Evolutionary conservation across 2,888 invertebrate species (phyloP).

Genomic region (Drosophila crucigera): DNA sequence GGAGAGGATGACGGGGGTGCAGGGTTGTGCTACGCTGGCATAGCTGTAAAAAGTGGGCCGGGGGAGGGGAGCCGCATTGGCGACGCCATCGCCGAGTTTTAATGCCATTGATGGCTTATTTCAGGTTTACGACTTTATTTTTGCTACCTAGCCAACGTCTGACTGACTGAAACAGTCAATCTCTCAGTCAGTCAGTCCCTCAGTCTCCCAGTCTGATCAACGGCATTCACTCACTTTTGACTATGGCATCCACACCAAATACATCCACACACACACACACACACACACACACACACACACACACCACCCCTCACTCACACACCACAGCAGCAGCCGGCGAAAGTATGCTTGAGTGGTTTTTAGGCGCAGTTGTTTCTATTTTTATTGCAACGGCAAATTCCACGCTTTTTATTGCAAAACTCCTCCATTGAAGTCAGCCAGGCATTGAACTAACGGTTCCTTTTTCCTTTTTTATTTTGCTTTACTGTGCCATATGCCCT

Average conservation of each 20-base stretch:
- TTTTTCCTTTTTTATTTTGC: not conserved
- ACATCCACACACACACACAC: not conserved
- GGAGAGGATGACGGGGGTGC: not conserved
- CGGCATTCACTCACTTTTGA: slow-evolving; percentile 73
- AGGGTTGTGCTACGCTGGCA: not conserved
- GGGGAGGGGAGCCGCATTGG: slow-evolving; percentile 37
- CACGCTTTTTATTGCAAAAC: slow-evolving; percentile 68
- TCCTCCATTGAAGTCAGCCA: slow-evolving; percentile 66
- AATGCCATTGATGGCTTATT: slow-evolving; percentile 82
- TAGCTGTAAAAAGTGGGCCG: not conserved
- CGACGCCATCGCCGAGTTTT: slow-evolving; percentile 67
- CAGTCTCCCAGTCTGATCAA: slow-evolving; percentile 45
- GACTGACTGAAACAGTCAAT: slow-evolving; percentile 20
- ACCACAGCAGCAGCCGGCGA: slow-evolving; percentile 12
- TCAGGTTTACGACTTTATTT: slow-evolving; percentile 81
- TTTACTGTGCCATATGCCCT: slow-evolving; percentile 40
- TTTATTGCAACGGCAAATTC: slow-evolving; percentile 64
- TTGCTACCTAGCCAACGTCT: slow-evolving; percentile 71
- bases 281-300: not conserved
- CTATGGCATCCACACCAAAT: slow-evolving; percentile 43
- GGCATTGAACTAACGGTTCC: slow-evolving; percentile 67
- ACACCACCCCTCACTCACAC: not conserved
- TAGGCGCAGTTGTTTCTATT: slow-evolving; percentile 78
- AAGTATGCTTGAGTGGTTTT: slow-evolving; percentile 77
- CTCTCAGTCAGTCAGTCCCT: slow-evolving; percentile 1